phyloP scores from a whole-genome alignment of 1,140 invertebrate species.

The Drosophila auraria region DNA sequence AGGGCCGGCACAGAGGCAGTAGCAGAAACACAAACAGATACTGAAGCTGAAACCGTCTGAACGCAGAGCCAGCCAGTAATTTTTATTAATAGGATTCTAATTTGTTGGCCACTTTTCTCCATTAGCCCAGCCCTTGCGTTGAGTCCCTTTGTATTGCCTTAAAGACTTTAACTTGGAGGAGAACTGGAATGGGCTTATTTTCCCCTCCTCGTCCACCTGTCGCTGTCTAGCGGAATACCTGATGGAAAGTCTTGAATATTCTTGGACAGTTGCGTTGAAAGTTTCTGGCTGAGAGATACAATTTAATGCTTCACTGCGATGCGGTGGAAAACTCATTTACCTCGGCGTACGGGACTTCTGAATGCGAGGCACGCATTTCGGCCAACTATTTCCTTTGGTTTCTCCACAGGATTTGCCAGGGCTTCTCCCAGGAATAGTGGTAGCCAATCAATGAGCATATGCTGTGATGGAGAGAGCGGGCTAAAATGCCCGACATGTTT shows the following conservation, averaged over 20 bases:
- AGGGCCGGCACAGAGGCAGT: neutral
- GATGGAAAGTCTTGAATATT: conserved; percentile 34
- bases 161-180: conserved; percentile 8
- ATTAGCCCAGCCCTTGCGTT: conserved; percentile 11
- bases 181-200: conserved; percentile 19
- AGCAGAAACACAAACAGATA: conserved; percentile 4
- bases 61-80: conserved; percentile 41
- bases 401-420: conserved; percentile 1
- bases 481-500: conserved; percentile 51
- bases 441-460: conserved; percentile 79
- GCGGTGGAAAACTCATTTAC: conserved; percentile 60
- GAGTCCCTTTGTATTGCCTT: conserved; percentile 13
- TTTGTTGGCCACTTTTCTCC: conserved; percentile 52
- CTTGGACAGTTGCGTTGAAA: conserved; percentile 53
- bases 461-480: conserved; percentile 38
- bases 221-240: conserved; percentile 8
- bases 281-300: conserved; percentile 62
- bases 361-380: conserved; percentile 66
- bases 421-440: conserved; percentile 48
- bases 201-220: conserved; percentile 29
- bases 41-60: neutral
- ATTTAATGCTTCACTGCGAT: conserved; percentile 76
- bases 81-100: conserved; percentile 73
- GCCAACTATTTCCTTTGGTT: conserved; percentile 36
- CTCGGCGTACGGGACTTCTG: conserved; percentile 3